Evolutionary conservation across 2,797 vertebrate species (phyloP).

Genomic region (Coregonus ussuriensis): DNA sequence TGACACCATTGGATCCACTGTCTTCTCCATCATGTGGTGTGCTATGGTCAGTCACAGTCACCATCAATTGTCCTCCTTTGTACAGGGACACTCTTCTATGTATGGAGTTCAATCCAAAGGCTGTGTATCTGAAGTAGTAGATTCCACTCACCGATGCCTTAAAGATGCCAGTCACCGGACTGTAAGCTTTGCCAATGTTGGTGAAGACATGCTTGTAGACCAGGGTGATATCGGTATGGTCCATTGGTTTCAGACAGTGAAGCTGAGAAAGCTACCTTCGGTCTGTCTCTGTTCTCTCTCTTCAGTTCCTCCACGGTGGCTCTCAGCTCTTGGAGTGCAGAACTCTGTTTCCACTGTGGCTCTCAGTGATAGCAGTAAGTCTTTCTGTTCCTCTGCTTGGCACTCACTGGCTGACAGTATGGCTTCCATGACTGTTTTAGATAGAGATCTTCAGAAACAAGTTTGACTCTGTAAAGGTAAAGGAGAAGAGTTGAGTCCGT

Average conservation of each 20-base stretch:
- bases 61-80: not conserved
- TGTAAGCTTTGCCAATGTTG: conserved; percentile 1
- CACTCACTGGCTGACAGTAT: not conserved
- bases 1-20: not conserved
- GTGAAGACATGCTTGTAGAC: conserved; percentile 5
- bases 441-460: not conserved
- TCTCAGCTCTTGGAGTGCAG: not conserved
- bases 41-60: not conserved
- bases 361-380: not conserved
- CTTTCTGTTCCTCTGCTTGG: conserved; percentile 7
- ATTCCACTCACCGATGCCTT: not conserved
- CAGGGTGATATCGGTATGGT: conserved; percentile 1
- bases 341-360: not conserved
- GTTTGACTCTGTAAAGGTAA: not conserved
- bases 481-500: too few species aligned
- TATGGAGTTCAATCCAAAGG: not conserved
- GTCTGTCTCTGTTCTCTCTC: not conserved
- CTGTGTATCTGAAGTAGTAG: not conserved
- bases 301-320: not conserved
- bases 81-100: not conserved
- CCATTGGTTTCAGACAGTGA: not conserved
- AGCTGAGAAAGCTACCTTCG: conserved; percentile 1
- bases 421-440: not conserved
- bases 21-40: not conserved
- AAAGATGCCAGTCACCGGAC: conserved; percentile 6